A percentile compares a stretch with the other conserved stretches of the same genome.
phyloP scores from a whole-genome alignment of 1,140 invertebrate species.

The Cyphomyrmex costatus region DNA sequence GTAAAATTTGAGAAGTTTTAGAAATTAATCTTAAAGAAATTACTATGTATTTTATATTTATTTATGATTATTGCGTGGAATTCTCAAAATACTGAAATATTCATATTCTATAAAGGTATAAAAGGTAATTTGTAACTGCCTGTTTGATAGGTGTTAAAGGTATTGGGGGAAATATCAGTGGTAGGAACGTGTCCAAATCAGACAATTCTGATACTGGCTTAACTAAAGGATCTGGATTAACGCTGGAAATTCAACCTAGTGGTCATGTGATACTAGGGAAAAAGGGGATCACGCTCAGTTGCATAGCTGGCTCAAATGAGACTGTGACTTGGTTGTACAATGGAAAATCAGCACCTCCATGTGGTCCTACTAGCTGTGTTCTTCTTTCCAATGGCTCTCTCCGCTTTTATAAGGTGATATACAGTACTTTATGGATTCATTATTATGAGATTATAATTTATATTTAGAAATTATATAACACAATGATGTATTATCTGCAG shows the following conservation, averaged over 20 bases:
- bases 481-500: slow-evolving; percentile 47
- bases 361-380: slow-evolving; percentile 78
- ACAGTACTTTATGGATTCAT: not conserved
- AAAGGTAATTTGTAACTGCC: not conserved
- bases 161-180: slow-evolving; percentile 77
- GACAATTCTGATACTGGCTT: slow-evolving; percentile 69
- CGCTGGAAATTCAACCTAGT: slow-evolving; percentile 81
- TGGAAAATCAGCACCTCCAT: slow-evolving; percentile 80
- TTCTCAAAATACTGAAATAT: not conserved
- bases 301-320: slow-evolving; percentile 76
- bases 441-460: not conserved
- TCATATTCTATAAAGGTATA: not conserved
- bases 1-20: not conserved
- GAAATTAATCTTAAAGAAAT: not conserved
- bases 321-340: slow-evolving; percentile 83
- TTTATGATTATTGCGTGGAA: not conserved
- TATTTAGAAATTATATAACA: slow-evolving; percentile 1
- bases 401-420: slow-evolving; percentile 81
- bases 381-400: slow-evolving; percentile 82
- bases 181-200: slow-evolving; percentile 78
- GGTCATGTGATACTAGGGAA: slow-evolving; percentile 82
- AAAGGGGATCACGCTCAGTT: slow-evolving; percentile 81
- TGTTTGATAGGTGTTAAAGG: slow-evolving; percentile 80
- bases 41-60: not conserved
- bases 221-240: slow-evolving; percentile 71